Evolutionary conservation across 2,888 invertebrate genomes (phyloP).

Genomic region (Colletes collaris): DNA sequence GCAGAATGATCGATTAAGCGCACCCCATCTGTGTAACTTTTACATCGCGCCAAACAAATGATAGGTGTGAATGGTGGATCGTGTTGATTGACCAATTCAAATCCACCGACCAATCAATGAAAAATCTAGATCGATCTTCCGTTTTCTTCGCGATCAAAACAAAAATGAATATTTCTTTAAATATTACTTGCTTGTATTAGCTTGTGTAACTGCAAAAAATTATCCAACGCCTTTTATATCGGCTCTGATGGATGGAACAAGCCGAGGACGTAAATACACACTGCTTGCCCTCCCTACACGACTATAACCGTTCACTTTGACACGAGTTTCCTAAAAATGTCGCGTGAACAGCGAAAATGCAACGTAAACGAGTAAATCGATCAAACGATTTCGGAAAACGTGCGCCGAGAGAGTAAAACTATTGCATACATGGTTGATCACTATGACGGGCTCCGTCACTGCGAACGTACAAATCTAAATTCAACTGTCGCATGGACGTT

Average conservation of each 20-base stretch:
- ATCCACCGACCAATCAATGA: slow-evolving; percentile 10
- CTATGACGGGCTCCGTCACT: slow-evolving; percentile 3
- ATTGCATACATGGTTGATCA: slow-evolving; percentile 12
- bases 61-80: slow-evolving; percentile 2
- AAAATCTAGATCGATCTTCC: background rate
- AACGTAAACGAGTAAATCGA: background rate
- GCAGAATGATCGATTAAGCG: background rate
- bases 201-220: slow-evolving; percentile 11
- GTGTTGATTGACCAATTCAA: slow-evolving; percentile 19
- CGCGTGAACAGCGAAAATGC: background rate
- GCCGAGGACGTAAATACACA: slow-evolving; percentile 54
- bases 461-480: slow-evolving; percentile 10
- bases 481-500: slow-evolving; percentile 14
- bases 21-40: slow-evolving; percentile 29
- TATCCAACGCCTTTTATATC: slow-evolving; percentile 30
- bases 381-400: no score
- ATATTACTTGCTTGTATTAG: slow-evolving; percentile 27
- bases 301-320: slow-evolving; percentile 28
- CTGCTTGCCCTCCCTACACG: slow-evolving; percentile 16
- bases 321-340: slow-evolving; percentile 27
- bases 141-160: background rate
- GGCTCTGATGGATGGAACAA: slow-evolving; percentile 43
- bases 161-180: background rate
- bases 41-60: background rate
- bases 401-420: no score